phyloP scores from a whole-genome alignment of 2,888 invertebrate species.

The Melanotus villosus region DNA sequence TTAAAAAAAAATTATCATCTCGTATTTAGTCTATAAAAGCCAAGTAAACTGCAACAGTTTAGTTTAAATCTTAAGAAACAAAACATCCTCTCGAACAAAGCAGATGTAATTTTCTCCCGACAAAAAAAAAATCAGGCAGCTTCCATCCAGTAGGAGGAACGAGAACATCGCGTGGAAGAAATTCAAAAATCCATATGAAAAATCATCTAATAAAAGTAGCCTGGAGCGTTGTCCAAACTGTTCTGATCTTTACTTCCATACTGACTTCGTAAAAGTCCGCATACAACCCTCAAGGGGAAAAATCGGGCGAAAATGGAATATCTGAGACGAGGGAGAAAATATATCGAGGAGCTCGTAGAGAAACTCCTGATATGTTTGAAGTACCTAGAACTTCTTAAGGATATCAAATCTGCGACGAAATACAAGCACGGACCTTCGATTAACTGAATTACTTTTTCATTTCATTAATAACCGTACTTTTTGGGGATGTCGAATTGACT shows the following conservation, averaged over 20 bases:
- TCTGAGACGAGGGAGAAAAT: conserved; percentile 16
- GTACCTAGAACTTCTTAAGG: conserved; percentile 15
- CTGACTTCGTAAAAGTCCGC: conserved; percentile 28
- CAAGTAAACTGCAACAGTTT: too few relatives aligned
- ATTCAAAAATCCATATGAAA: conserved; percentile 28
- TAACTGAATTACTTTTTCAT: conserved; percentile 17
- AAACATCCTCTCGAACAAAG: background rate
- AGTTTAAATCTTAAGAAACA: too few relatives aligned
- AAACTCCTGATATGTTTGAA: conserved; percentile 22
- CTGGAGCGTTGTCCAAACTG: conserved; percentile 25
- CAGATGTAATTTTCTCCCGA: background rate
- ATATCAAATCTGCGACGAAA: conserved; percentile 25
- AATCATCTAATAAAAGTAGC: conserved; percentile 35
- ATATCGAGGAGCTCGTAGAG: conserved; percentile 19
- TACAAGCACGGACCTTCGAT: conserved; percentile 17
- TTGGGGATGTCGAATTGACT: too few relatives aligned
- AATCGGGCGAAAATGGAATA: conserved; percentile 37
- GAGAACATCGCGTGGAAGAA: background rate
- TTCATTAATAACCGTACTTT: too few relatives aligned
- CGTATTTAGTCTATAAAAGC: too few relatives aligned
- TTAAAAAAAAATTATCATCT: too few relatives aligned
- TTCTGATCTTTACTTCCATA: conserved; percentile 22
- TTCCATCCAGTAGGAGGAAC: too few relatives aligned
- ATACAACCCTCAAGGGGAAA: conserved; percentile 24
- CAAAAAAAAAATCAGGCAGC: background rate